Percentiles rank a stretch among this genome's conserved stretches.
phyloP scores from a whole-genome alignment of 2,888 invertebrate genomes.

The Acleris cristana region DNA sequence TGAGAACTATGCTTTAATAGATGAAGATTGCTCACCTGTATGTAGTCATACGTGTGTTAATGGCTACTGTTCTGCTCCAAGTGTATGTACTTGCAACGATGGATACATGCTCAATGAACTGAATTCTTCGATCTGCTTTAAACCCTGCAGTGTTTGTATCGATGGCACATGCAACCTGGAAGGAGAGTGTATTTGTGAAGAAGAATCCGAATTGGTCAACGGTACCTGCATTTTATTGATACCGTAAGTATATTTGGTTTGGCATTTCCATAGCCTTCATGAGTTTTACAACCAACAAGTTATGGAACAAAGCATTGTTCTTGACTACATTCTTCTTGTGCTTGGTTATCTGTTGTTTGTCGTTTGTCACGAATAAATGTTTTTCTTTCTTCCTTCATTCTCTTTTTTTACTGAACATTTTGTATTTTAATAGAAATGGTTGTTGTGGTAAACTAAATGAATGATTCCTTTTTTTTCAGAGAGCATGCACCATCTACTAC shows the following conservation, averaged over 20 bases:
- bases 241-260: constrained; percentile 51
- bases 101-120: constrained; percentile 45
- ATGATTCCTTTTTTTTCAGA: constrained; percentile 49
- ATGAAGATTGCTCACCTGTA: constrained; percentile 49
- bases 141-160: constrained; percentile 53
- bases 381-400: no score
- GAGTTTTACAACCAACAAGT: no score
- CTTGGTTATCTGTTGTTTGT: no score
- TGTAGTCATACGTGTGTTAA: constrained; percentile 53
- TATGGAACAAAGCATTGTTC: no score
- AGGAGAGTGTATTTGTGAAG: constrained; percentile 54
- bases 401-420: no score
- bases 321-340: no score
- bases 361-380: no score
- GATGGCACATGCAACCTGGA: constrained; percentile 53
- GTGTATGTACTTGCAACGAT: constrained; percentile 46
- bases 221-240: constrained; percentile 47
- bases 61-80: constrained; percentile 45
- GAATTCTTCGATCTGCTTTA: constrained; percentile 48
- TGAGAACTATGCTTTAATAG: constrained; percentile 43
- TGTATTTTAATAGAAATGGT: no score
- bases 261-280: no score
- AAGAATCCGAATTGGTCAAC: constrained; percentile 48
- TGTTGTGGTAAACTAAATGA: not conserved
- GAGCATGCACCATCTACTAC: constrained; percentile 41